A percentile compares a stretch with the other conserved stretches of the same genome.
phyloP scores from a whole-genome alignment of 92 coral and sea anemone species.

The Isaurus tuberculatus region DNA sequence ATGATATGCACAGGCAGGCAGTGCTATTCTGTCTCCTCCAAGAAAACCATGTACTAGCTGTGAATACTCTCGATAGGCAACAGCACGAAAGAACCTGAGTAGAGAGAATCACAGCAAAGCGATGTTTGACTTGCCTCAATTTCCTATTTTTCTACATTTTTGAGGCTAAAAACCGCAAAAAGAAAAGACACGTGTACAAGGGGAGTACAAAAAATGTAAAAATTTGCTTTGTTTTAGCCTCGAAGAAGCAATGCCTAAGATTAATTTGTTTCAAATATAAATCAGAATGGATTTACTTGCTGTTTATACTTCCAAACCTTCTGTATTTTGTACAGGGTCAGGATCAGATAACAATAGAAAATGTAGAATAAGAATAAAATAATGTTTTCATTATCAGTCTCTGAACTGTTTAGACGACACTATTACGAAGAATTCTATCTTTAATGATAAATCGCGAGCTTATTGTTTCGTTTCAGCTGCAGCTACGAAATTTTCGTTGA shows the following conservation, averaged over 20 bases:
- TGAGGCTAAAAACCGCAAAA: constrained; percentile 1
- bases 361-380: not conserved
- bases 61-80: constrained; percentile 63
- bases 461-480: constrained; percentile 17
- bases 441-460: constrained; percentile 11
- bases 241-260: not conserved
- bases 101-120: too few relatives aligned
- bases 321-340: constrained; percentile 11
- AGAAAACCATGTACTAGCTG: constrained; percentile 62
- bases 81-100: constrained; percentile 62
- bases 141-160: not conserved
- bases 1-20: constrained; percentile 62
- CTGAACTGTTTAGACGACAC: constrained; percentile 14
- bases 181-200: constrained; percentile 20
- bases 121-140: constrained; percentile 6
- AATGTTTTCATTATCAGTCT: constrained; percentile 7
- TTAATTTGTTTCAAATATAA: constrained; percentile 9
- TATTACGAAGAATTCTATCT: constrained; percentile 3
- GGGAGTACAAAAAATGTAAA: constrained; percentile 7
- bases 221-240: too few relatives aligned
- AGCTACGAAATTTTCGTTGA: not conserved
- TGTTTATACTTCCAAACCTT: constrained; percentile 12
- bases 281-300: constrained; percentile 4
- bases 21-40: constrained; percentile 63
- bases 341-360: constrained; percentile 1